These are phyloP conservation scores for Lontra canadensis DNA, from an alignment of 2,113 vertebrate genomes.

Conservation along the genomic window DNA sequence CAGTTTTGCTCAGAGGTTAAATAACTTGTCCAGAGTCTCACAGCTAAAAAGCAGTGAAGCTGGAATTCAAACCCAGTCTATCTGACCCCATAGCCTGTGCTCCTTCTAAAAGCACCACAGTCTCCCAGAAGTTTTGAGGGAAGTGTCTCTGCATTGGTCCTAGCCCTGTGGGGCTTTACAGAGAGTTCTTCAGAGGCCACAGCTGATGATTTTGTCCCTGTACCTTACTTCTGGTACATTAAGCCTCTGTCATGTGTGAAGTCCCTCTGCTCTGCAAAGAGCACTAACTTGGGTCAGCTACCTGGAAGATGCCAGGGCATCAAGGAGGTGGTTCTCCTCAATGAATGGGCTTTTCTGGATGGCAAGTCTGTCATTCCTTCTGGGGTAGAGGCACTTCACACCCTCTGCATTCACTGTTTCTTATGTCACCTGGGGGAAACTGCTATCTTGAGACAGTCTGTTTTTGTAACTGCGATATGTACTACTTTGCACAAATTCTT, in stretches of 20 bases:
- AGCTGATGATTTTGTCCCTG: not conserved
- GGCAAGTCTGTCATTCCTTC: conserved; percentile 51
- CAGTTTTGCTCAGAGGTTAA: conserved; percentile 36
- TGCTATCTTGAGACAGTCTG: conserved; percentile 64
- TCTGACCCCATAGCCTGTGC: not conserved
- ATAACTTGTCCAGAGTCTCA: conserved; percentile 32
- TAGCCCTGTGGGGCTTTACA: not conserved
- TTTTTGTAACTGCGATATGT: conserved; percentile 73
- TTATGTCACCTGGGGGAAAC: conserved; percentile 43
- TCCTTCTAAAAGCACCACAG: not conserved
- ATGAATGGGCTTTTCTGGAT: not conserved
- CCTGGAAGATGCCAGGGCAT: not conserved
- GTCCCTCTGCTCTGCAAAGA: conserved; percentile 15
- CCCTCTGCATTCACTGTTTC: not conserved
- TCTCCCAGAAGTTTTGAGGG: not conserved
- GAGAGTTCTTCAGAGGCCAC: conserved; percentile 35
- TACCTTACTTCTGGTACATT: not conserved
- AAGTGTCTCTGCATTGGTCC: not conserved
- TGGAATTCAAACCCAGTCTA: conserved; percentile 45
- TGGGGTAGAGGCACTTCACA: not conserved
- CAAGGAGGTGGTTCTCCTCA: not conserved
- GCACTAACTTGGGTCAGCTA: not conserved
- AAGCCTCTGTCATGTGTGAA: not conserved
- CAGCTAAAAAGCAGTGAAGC: not conserved
- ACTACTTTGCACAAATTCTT: conserved; percentile 71